Base-by-base conservation (phyloP, 2,797 vertebrate genomes). In the Lerista edwardsae region DNA sequence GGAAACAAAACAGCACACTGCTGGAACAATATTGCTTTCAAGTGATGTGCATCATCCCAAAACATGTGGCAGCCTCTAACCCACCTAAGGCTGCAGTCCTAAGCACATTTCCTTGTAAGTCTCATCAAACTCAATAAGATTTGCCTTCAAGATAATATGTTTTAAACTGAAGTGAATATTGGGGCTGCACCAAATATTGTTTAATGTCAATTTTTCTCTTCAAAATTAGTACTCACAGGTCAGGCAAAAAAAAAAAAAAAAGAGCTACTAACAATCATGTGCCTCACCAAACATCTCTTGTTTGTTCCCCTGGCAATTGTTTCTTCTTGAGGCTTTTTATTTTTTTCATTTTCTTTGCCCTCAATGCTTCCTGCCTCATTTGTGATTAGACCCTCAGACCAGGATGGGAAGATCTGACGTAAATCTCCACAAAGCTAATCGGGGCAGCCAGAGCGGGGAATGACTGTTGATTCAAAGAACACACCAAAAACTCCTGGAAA, bases 1-100 rank as follows among this genome's bases (percentile, higher is more conserved):
- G 44, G 75, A 85, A 90, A 34, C 39, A 5, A 87, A 74, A 36
- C 61, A 4, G 44, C 6, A n/a, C 71, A 84, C 68, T 86, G 80
- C 69, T 31, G 75, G 73, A 76, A 31, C 23, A 82, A 75, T 59
- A 76, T 41, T 76, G 41, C 82, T 79, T 59, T 84, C 79, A 75
- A 62, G 23, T 76, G 41, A 77, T 90, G 44, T 82, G 19, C 1
- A 51, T 41, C 44, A 55, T 27, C 57, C 27, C 34, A 14, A 68
- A 83, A 15, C 25, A 75, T 83, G 59, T 25, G 9, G 31, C 86
- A 78, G 89, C 39, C 79, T 47, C 19, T 73, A 31, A 82, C 39
- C 29, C 19, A 21, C 31, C 57, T 31, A 41, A 36, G 65, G 44
- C 64, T 55, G 9, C 23, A 1, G 59, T 51, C 55, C 84, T 65